Conservation (phyloP, 2,113 vertebrate genomes). For the Anhinga rufa region DNA sequence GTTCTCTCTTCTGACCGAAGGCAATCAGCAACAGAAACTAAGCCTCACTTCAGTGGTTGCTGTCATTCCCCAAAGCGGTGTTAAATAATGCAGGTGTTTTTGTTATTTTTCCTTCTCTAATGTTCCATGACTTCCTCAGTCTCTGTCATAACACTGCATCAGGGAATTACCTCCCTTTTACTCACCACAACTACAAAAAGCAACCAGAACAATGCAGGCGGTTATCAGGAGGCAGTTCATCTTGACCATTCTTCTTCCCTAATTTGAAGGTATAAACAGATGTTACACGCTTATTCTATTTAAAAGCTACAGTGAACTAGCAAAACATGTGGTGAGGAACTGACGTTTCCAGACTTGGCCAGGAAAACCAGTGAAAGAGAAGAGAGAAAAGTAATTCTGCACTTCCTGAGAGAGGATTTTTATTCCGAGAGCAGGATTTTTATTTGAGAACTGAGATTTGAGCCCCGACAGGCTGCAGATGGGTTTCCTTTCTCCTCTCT, state of each 20-base stretch:
- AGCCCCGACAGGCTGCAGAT: background rate
- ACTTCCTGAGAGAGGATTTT: background rate
- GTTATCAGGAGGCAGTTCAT: conserved; percentile 32
- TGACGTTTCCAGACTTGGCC: background rate
- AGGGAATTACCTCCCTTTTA: background rate
- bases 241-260: conserved; percentile 28
- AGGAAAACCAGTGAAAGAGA: background rate
- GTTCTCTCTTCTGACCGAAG: background rate
- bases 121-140: background rate
- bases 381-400: background rate
- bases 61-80: too few relatives aligned
- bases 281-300: background rate
- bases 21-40: background rate
- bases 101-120: background rate
- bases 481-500: background rate
- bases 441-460: background rate
- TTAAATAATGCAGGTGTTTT: background rate
- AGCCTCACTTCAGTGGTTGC: rapidly evolving
- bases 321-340: rapidly evolving
- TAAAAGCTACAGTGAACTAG: background rate
- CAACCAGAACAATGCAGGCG: background rate
- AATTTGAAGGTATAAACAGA: background rate
- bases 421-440: background rate
- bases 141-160: background rate
- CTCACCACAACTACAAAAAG: conserved; percentile 47